Conservation (phyloP, 1,140 invertebrate genomes). For the Episyrphus balteatus region DNA sequence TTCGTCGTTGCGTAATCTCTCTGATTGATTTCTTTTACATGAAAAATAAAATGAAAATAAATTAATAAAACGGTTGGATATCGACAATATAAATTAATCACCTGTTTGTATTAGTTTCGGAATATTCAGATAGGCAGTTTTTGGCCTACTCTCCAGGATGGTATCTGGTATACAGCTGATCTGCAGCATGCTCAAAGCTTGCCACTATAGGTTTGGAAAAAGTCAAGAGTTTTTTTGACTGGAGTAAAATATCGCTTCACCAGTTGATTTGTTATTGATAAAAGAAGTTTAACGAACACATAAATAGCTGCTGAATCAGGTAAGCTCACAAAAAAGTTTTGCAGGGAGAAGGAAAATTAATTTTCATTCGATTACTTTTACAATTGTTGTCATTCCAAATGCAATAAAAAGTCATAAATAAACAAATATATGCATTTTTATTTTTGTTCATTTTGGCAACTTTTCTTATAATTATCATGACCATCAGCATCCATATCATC, state of each 20-base stretch:
- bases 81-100: conserved; percentile 8
- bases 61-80: background rate
- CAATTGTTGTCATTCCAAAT: too few relatives aligned
- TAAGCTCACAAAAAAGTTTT: too few relatives aligned
- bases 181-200: conserved; percentile 64
- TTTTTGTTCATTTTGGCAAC: too few relatives aligned
- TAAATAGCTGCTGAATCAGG: too few relatives aligned
- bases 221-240: conserved; percentile 54
- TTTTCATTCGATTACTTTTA: too few relatives aligned
- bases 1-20: conserved; percentile 72
- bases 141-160: conserved; percentile 86
- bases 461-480: too few relatives aligned
- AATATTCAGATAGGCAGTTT: conserved; percentile 73
- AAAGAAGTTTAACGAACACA: too few relatives aligned
- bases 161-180: conserved; percentile 69
- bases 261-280: conserved; percentile 57
- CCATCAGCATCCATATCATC: too few relatives aligned
- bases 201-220: conserved; percentile 74
- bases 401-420: too few relatives aligned
- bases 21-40: conserved; percentile 56
- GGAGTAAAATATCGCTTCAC: conserved; percentile 58
- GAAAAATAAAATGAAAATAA: background rate
- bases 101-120: conserved; percentile 68
- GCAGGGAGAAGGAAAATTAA: too few relatives aligned
- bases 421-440: too few relatives aligned